These are phyloP conservation scores for Semaprochilodus insignis DNA, from an alignment of 2,797 vertebrate species.

Conservation along the genomic window DNA sequence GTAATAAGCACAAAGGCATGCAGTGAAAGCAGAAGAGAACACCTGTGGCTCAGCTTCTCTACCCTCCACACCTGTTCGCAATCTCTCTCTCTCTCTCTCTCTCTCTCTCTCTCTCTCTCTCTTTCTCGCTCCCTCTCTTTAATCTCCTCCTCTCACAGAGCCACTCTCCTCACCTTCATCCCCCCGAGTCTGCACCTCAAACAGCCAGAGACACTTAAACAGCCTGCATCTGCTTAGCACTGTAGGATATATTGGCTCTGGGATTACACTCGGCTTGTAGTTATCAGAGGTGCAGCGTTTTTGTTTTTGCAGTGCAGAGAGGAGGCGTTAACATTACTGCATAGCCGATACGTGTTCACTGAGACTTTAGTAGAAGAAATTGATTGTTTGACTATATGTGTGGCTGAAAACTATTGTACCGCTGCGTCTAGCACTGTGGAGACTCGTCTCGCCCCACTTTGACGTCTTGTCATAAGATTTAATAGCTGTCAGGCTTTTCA, in stretches of 20 bases:
- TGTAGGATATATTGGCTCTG: background rate
- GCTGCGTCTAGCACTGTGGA: background rate
- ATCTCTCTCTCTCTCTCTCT: conserved; percentile 2
- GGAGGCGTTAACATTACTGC: background rate
- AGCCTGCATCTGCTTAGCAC: conserved; percentile 39
- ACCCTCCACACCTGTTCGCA: conserved; percentile 49
- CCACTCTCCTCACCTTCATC: conserved; percentile 33
- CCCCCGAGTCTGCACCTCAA: conserved; percentile 28
- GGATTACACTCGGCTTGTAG: background rate
- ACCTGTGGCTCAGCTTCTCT: conserved; percentile 62
- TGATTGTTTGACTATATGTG: background rate
- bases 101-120: background rate
- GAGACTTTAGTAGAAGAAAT: background rate
- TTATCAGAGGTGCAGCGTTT: conserved; percentile 7
- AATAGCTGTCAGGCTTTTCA: conserved; percentile 17
- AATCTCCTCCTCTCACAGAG: conserved; percentile 19
- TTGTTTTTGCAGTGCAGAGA: conserved; percentile 3
- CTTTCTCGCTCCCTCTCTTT: background rate
- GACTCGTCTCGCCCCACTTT: background rate
- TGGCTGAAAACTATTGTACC: background rate
- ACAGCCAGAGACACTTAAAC: conserved; percentile 30
- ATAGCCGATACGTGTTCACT: background rate
- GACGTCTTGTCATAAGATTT: conserved; percentile 8
- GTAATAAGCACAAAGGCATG: conserved; percentile 57
- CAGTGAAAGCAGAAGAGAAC: conserved; percentile 56